Percentiles rank a stretch among this genome's conserved stretches.
Conservation (phyloP, 1,140 invertebrate genomes). For the Caenorhabditis latens region DNA sequence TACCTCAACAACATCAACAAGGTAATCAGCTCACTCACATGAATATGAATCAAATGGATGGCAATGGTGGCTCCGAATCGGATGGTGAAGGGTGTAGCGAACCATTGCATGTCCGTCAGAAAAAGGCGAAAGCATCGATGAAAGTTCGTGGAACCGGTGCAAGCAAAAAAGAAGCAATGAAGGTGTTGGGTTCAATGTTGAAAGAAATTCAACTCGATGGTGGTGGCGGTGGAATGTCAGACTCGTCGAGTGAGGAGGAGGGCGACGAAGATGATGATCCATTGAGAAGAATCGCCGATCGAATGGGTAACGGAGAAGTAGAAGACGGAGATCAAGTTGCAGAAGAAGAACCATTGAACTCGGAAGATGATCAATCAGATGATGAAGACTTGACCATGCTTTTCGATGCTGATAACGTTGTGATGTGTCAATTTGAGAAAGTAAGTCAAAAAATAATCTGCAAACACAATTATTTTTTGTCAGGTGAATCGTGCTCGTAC, state of each 20-base stretch:
- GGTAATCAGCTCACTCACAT: conserved; percentile 57
- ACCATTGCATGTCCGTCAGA: not conserved
- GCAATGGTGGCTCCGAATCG: conserved; percentile 76
- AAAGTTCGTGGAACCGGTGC: not conserved
- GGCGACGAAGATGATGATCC: conserved; percentile 67
- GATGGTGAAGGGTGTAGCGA: conserved; percentile 48
- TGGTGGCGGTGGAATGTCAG: conserved; percentile 71
- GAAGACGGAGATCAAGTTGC: conserved; percentile 64
- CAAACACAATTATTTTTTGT: not conserved
- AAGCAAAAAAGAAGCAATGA: conserved; percentile 41
- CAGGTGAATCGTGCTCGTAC: conserved; percentile 92
- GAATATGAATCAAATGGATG: conserved; percentile 62
- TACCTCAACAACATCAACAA: conserved; percentile 42
- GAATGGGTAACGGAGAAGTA: conserved; percentile 66
- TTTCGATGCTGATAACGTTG: conserved; percentile 97
- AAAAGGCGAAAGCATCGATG: conserved; percentile 6
- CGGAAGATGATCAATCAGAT: conserved; percentile 92
- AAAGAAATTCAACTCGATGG: conserved; percentile 70
- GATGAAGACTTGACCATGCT: conserved; percentile 94
- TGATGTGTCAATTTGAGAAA: conserved; percentile 99
- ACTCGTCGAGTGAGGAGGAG: conserved; percentile 72
- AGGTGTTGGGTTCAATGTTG: conserved; percentile 16
- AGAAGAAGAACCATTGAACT: conserved; percentile 89
- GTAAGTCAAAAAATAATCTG: not conserved
- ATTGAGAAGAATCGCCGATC: conserved; percentile 63